Evolutionary conservation across 2,113 vertebrate species (phyloP).

Genomic region (Pangasianodon hypophthalmus): DNA sequence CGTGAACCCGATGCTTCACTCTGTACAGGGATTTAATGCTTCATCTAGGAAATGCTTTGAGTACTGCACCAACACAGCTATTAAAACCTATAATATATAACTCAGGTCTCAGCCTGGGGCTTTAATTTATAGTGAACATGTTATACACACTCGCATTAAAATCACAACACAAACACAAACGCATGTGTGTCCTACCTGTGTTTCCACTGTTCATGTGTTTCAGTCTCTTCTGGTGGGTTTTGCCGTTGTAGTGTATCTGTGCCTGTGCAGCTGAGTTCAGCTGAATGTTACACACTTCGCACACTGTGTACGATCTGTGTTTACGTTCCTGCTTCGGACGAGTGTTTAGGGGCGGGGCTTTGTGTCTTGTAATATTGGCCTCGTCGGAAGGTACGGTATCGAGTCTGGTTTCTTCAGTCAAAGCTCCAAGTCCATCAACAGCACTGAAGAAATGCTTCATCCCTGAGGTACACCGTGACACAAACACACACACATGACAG

Average conservation of each 20-base stretch:
- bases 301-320: constrained; percentile 84
- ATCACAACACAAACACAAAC: constrained; percentile 1
- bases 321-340: constrained; percentile 83
- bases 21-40: no score
- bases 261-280: constrained; percentile 92
- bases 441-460: constrained; percentile 59
- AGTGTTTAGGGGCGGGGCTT: constrained; percentile 54
- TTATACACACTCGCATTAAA: background rate
- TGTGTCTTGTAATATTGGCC: constrained; percentile 24
- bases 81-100: background rate
- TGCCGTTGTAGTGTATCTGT: constrained; percentile 94
- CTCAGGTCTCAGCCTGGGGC: background rate
- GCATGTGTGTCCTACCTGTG: constrained; percentile 45
- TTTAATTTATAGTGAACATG: background rate
- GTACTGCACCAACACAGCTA: background rate
- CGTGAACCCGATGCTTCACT: background rate
- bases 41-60: background rate
- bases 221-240: constrained; percentile 94
- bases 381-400: background rate
- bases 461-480: constrained; percentile 19
- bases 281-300: constrained; percentile 93
- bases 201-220: constrained; percentile 41
- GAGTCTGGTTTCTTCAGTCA: constrained; percentile 10
- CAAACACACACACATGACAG: constrained; percentile 3
- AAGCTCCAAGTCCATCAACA: constrained; percentile 1